phyloP scores from a whole-genome alignment of 2,113 vertebrate genomes.

The Progne subis region DNA sequence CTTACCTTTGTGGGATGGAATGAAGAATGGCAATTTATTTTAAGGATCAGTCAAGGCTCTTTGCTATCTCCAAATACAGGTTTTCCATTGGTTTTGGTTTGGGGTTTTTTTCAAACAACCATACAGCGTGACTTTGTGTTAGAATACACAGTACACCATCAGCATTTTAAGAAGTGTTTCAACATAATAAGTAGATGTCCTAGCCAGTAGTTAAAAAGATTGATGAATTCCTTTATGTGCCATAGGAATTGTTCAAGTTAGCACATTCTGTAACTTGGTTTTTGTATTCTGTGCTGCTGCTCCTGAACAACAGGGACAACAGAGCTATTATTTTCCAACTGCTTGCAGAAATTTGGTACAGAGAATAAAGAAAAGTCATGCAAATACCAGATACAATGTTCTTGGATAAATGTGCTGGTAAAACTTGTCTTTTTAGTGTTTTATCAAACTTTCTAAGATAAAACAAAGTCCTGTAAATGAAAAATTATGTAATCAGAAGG shows the following conservation, averaged over 20 bases:
- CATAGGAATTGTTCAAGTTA: not conserved
- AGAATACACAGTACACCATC: not conserved
- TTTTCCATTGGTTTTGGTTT: not conserved
- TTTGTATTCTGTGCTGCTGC: not conserved
- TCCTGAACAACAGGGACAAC: not conserved
- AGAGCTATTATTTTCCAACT: not conserved
- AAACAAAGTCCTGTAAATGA: not conserved
- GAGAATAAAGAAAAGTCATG: not conserved
- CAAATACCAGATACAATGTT: not conserved
- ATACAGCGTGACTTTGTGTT: not conserved
- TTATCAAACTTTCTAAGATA: not conserved
- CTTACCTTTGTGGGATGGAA: not conserved
- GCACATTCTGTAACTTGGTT: constrained; percentile 14
- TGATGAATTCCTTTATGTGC: not conserved
- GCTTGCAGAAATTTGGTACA: not conserved
- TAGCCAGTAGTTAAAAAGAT: not conserved
- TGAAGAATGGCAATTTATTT: not conserved
- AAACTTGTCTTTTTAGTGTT: not conserved
- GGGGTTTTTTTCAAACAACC: not conserved
- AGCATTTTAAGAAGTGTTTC: not conserved
- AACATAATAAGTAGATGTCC: not conserved
- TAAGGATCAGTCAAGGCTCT: not conserved
- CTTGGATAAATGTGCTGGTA: not conserved
- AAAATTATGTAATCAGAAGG: not conserved
- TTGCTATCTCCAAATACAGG: not conserved